A percentile compares a stretch with the other conserved stretches of the same genome.
These are phyloP conservation scores for Vanacampus margaritifer DNA, from an alignment of 2,113 vertebrate genomes.

Conservation along the genomic window DNA sequence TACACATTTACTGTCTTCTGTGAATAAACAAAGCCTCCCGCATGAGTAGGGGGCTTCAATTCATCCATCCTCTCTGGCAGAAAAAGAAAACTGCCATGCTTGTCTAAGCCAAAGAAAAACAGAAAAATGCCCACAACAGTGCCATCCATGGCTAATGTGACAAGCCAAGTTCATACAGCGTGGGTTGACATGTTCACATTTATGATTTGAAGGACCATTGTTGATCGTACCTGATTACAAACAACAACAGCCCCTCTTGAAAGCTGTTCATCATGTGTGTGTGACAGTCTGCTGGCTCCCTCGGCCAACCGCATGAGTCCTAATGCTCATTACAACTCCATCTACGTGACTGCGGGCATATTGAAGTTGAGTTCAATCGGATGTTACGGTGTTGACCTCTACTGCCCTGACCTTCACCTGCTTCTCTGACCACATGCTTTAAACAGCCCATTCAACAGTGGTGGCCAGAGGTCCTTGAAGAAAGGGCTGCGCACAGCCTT, in stretches of 20 bases:
- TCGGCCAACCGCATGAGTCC: neutral
- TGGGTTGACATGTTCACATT: neutral
- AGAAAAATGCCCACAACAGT: conserved; percentile 49
- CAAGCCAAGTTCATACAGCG: conserved; percentile 1
- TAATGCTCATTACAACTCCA: conserved; percentile 47
- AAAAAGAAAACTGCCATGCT: conserved; percentile 16
- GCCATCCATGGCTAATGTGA: conserved; percentile 53
- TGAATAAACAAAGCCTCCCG: conserved; percentile 39
- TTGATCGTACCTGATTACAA: neutral
- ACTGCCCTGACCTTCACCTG: conserved; percentile 70
- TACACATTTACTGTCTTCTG: conserved; percentile 58
- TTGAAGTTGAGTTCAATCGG: conserved; percentile 51
- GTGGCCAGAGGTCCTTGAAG: conserved; percentile 37
- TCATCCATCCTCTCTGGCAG: no score
- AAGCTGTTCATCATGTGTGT: neutral
- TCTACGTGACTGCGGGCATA: conserved; percentile 43
- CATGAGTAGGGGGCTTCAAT: conserved; percentile 24
- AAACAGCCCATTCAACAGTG: conserved; percentile 59
- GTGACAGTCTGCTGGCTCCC: neutral
- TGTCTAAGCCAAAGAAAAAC: neutral
- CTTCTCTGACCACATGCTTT: conserved; percentile 63
- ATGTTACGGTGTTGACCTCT: conserved; percentile 67
- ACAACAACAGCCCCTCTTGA: neutral
- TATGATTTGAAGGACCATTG: neutral
- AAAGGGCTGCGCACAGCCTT: conserved; percentile 42